Conservation (phyloP, 2,888 invertebrate genomes). For the Caradrina clavipalpis region DNA sequence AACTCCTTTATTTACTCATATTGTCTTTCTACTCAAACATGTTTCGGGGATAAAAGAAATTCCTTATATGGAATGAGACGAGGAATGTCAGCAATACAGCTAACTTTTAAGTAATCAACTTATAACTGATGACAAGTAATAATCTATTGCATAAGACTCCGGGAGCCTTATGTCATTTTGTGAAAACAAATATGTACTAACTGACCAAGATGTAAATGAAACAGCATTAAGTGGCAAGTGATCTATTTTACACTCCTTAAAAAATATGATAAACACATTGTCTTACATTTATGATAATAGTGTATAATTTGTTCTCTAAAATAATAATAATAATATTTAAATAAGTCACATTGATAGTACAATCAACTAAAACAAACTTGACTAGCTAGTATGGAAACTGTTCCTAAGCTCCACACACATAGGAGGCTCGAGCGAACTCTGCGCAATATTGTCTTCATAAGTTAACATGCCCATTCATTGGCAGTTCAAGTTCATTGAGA, state of each 20-base stretch:
- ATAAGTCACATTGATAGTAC: slow-evolving; percentile 66
- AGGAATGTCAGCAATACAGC: too few relatives aligned
- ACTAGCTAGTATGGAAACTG: slow-evolving; percentile 74
- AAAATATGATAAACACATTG: slow-evolving; percentile 78
- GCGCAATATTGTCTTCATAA: slow-evolving; percentile 61
- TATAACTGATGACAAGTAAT: too few relatives aligned
- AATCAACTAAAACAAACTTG: slow-evolving; percentile 73
- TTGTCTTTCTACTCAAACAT: too few relatives aligned
- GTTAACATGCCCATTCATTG: slow-evolving; percentile 20
- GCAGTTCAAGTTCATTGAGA: slow-evolving; percentile 16
- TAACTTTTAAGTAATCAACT: too few relatives aligned
- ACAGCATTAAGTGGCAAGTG: slow-evolving; percentile 69
- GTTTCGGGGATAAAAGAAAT: too few relatives aligned
- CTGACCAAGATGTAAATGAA: slow-evolving; percentile 51
- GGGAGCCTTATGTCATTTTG: background rate
- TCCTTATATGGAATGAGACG: too few relatives aligned
- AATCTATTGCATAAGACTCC: too few relatives aligned
- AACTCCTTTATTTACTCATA: background rate
- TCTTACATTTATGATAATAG: slow-evolving; percentile 70
- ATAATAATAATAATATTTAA: slow-evolving; percentile 61
- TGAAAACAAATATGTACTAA: background rate
- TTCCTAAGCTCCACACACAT: slow-evolving; percentile 48
- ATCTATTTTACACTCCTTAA: slow-evolving; percentile 81
- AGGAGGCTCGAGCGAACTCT: slow-evolving; percentile 48
- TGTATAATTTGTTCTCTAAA: slow-evolving; percentile 70